Evolutionary conservation across 2,888 invertebrate genomes (phyloP).

Genomic region (Drosophila mulleri): DNA sequence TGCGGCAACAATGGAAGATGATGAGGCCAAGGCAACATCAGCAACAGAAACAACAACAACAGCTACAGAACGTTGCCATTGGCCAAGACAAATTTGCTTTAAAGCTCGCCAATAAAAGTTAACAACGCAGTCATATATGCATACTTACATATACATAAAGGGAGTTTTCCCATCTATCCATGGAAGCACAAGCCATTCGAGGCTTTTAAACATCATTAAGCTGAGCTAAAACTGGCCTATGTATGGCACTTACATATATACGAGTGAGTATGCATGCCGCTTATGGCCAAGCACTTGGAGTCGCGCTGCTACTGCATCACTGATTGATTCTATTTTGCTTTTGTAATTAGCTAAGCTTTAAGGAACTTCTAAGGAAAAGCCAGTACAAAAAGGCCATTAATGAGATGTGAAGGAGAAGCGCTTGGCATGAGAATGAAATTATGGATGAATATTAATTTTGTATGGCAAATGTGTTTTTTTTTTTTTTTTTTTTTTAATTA

Average conservation of each 20-base stretch:
- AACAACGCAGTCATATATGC: slow-evolving; percentile 66
- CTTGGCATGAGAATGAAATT: background rate
- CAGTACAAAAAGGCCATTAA: background rate
- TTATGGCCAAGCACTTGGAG: slow-evolving; percentile 4
- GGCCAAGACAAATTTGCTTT: slow-evolving; percentile 78
- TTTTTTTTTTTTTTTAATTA: too few relatives aligned
- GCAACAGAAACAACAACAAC: slow-evolving; percentile 13
- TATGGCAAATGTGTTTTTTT: too few relatives aligned
- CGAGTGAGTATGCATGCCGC: slow-evolving; percentile 7
- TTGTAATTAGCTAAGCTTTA: slow-evolving; percentile 12
- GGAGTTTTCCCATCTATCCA: slow-evolving; percentile 31
- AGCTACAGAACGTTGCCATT: slow-evolving; percentile 31
- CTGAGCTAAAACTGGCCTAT: slow-evolving; percentile 13
- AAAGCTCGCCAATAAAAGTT: slow-evolving; percentile 81
- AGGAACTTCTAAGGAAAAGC: background rate
- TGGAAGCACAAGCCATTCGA: slow-evolving; percentile 30
- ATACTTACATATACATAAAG: slow-evolving; percentile 57
- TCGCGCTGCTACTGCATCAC: slow-evolving; percentile 6
- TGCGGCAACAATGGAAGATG: slow-evolving; percentile 52
- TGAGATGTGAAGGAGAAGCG: background rate
- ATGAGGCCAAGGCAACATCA: slow-evolving; percentile 57
- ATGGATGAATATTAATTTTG: too few relatives aligned
- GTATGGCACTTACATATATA: background rate
- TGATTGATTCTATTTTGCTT: slow-evolving; percentile 20
- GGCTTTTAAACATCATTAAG: slow-evolving; percentile 49